Base-by-base conservation (phyloP, 1,140 invertebrate species). In the Euglossa dilemma region DNA sequence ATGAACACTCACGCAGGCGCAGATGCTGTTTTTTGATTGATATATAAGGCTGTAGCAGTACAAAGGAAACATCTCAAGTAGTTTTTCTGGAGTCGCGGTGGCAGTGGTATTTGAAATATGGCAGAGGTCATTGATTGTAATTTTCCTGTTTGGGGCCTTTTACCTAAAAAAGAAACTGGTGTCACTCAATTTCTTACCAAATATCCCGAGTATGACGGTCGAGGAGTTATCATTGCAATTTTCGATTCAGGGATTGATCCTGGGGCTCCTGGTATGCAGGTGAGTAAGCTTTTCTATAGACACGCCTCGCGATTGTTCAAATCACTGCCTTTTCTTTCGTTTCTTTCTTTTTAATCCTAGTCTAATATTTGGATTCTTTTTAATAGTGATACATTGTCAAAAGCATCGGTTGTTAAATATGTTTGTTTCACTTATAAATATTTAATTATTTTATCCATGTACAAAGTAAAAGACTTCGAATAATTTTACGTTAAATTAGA, bases 231-330 rank as follows among this genome's bases (percentile, higher is more conserved):
- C 86, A 99, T 99, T 92, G 99, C 98, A 61, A 98, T 99, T 92
- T 97, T 99, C 83, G 99, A 99, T 95, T 99, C 98, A 52, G 99
- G 99, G 25, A 97, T 99, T 79, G 99, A 99, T 95, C 99, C 99
- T 57, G 98, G 98, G 66, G 98, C 98, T 23, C 96, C 97, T 80
- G 99, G 99, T 80, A 95, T 99, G 88, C 97, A 99, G 96, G 98
- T 99, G 95, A 94, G 92, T 91, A 93, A 91, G 70, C 45, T 81
- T 80, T 82, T 57, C 36, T 25, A 45, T n/a, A 63, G 82, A 77
- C 81, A 89, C 87, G 72, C 85, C 88, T 89, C 43, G 11, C 61
- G 47, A 67, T 80, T 80, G 9, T 63, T n/a, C 45, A 61, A 77
- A 63, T 54, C 36, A 20, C 16, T 57, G 14, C 36, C 57, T 52